Evolutionary conservation across 2,113 vertebrate genomes (phyloP).

Genomic region (Enhydra lutris): DNA sequence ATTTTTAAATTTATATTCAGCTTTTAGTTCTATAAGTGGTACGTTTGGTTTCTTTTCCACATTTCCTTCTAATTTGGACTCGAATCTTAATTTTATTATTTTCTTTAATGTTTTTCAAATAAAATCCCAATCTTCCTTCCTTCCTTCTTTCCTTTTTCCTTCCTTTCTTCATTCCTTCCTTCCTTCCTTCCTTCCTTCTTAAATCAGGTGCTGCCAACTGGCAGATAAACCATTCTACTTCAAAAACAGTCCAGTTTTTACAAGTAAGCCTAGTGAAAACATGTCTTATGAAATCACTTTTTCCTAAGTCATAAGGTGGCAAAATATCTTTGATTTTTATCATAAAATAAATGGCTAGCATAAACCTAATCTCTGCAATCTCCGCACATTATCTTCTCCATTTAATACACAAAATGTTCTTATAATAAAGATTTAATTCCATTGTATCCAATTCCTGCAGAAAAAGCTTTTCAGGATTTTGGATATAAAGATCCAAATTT

Average conservation of each 20-base stretch:
- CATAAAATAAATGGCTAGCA: not conserved
- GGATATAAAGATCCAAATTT: not conserved
- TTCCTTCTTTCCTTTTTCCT: too few relatives aligned
- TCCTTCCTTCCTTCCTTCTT: not conserved
- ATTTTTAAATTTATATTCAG: not conserved
- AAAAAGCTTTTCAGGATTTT: not conserved
- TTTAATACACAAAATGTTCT: not conserved
- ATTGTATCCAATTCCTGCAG: not conserved
- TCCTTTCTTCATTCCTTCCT: not conserved
- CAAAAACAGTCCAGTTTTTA: not conserved
- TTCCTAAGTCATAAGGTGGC: not conserved
- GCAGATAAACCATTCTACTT: not conserved
- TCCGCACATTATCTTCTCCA: not conserved
- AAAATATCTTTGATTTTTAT: constrained; percentile 21
- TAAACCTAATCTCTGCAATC: not conserved
- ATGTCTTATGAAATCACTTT: not conserved
- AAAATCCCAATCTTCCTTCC: not conserved
- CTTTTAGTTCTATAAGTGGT: not conserved
- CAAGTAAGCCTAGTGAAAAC: not conserved
- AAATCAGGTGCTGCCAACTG: not conserved
- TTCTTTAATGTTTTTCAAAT: not conserved
- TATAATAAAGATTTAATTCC: not conserved
- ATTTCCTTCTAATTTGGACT: constrained; percentile 4
- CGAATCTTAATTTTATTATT: not conserved
- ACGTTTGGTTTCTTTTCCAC: not conserved